Base-by-base conservation (phyloP, 2,888 invertebrate species). In the Rhingia campestris region DNA sequence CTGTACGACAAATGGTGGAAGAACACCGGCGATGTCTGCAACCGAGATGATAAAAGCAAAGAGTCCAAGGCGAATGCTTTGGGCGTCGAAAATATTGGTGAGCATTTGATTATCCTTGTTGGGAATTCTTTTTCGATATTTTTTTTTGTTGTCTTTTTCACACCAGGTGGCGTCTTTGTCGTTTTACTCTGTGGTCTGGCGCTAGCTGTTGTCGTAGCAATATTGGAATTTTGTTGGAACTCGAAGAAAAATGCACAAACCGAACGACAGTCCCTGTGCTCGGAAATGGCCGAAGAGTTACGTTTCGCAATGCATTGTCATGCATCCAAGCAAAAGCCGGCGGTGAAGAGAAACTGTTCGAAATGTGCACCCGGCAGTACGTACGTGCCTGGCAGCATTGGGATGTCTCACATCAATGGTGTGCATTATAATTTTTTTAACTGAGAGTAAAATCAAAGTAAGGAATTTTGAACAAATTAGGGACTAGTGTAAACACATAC, bases 1-100 rank as follows among this genome's bases (percentile, higher is more conserved):
- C 92, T 98, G 72, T 98, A 98, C 90, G 98, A 98, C 90, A 98
- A 98, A 90, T 99, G 99, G 99, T 99, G 99, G 99, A 97, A 98
- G 92, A 97, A 97, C 89, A 97, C 97, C 0, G 97, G 97, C 0
- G 97, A 97, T 88, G 96, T 96, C 0, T 98, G 98, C 90, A 96
- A 96, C 87, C 93, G 97, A 66, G 96, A 97, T 87, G 96, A 96
- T 88, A 95, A 95, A 89, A 96, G 95, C 87, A 98, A 96, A 88
- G 97, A 98, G 88, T 96, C 97, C 73, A 98, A 98, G 91, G 98
- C 98, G 0, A 98, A 96, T 89, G 97, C 98, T 0, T 92, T 99
- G 10, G 98, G 98, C 4, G 90, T 92, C 0, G 95, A 96, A 91
- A 97, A 97, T 92, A 95, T 96, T 86, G 96, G 97, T 94, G 90